Evolutionary conservation across 2,888 invertebrate species (phyloP).

Genomic region (Polia nebulosa): DNA sequence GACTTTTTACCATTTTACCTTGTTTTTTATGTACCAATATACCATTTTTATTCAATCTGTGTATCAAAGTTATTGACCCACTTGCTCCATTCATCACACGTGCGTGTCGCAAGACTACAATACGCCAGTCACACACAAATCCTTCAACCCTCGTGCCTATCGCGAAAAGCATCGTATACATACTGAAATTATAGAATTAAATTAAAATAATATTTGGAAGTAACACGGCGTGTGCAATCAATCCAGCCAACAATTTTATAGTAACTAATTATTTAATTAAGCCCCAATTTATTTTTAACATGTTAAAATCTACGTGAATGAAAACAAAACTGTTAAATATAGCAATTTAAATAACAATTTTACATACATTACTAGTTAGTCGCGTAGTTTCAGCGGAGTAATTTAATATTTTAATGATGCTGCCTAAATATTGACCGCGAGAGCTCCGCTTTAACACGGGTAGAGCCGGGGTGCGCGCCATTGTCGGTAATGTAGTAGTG

Average conservation of each 20-base stretch:
- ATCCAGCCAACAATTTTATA: not conserved
- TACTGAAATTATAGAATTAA: not conserved
- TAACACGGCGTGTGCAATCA: not conserved
- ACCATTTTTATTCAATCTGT: too few relatives aligned
- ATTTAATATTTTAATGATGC: slow-evolving; percentile 61
- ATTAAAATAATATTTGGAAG: not conserved
- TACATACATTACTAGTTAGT: slow-evolving; percentile 17
- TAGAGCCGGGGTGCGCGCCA: slow-evolving; percentile 13
- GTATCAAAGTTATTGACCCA: too few relatives aligned
- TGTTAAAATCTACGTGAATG: not conserved
- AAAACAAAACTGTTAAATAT: slow-evolving; percentile 15
- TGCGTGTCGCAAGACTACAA: too few relatives aligned
- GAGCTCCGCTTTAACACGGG: slow-evolving; percentile 6
- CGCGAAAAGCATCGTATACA: too few relatives aligned
- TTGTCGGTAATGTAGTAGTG: slow-evolving; percentile 58
- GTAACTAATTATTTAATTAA: slow-evolving; percentile 9
- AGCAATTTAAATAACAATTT: slow-evolving; percentile 30
- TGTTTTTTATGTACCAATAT: too few relatives aligned
- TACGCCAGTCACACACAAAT: too few relatives aligned
- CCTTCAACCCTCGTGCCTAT: too few relatives aligned
- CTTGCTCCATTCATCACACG: too few relatives aligned
- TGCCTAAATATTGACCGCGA: slow-evolving; percentile 43
- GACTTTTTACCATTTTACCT: too few relatives aligned
- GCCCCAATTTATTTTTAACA: slow-evolving; percentile 2
- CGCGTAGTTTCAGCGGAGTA: slow-evolving; percentile 37